Evolutionary conservation across 2,888 invertebrate species (phyloP), one percentile per base, ranked within the genome.

Genomic region (Epistrophe grossulariae): DNA sequence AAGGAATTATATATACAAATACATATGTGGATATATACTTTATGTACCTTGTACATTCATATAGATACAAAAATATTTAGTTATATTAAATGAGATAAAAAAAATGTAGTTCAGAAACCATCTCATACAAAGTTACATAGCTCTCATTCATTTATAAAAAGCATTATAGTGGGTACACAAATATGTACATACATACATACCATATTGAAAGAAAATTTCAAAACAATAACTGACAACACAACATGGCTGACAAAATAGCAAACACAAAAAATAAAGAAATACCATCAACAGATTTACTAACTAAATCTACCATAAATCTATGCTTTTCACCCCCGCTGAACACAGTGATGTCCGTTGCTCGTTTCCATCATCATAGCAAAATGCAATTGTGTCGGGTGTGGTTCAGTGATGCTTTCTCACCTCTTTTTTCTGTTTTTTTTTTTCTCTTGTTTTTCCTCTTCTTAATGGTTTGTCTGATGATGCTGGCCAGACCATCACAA

Each of bases 371-470:
- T 17, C 48, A n/a, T 19, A 35, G 17, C 80, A 35, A 76, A 72
- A 76, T 66, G 35, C 72, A 68, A 73, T 81, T 74, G 68, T 35
- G 19, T 52, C 70, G 76, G 70, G 59, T 80, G 72, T 72, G 52
- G 70, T 79, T 84, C 71, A 45, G 76, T 66, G 72, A 68, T 68
- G 45, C 66, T 31, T 77, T 68, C 40, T 80, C 79, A 59, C 80
- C 57, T 74, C 55, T n/a, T 74, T 68, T 13, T 48, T 24, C 64
- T 43, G n/a, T 48, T 57, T 8, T 57, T 71, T 38, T 38, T 68
- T 10, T 52, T 57, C 52, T 52, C 35, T 35, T n/a, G 19, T 19
- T 45, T 72, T 43, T 15, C 19, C 40, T 73, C 70, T 55, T 70
- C 40, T 55, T 55, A 55, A 40, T 55, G 70, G 38, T 55, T 70